Conservation (phyloP, 2,113 vertebrate genomes). For the Candoia aspera region DNA sequence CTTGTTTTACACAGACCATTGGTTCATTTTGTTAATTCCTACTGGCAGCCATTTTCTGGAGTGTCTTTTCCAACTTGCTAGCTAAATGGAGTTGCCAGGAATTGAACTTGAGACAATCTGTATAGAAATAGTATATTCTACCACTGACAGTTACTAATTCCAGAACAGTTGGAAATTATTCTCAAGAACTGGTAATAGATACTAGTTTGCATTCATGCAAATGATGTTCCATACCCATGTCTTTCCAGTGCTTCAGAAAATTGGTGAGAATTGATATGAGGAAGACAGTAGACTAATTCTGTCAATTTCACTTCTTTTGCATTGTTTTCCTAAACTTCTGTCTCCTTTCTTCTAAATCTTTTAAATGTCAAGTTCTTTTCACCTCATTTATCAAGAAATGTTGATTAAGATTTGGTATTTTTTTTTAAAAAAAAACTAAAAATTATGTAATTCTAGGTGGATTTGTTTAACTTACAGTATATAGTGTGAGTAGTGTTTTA, state of each 20-base stretch:
- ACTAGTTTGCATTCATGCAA: background rate
- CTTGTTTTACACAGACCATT: background rate
- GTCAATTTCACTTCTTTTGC: too few relatives aligned
- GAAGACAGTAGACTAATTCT: background rate
- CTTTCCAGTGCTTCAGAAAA: background rate
- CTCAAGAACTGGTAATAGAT: background rate
- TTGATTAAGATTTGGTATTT: too few relatives aligned
- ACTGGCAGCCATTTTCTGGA: background rate
- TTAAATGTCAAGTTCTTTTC: too few relatives aligned
- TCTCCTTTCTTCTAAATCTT: too few relatives aligned
- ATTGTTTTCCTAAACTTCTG: too few relatives aligned
- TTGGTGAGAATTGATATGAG: background rate
- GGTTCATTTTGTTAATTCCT: background rate
- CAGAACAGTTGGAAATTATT: background rate
- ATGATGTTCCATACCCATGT: accelerated
- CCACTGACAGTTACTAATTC: background rate
- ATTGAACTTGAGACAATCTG: background rate
- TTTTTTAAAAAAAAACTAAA: too few relatives aligned
- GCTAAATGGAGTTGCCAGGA: background rate
- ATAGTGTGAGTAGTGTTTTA: background rate
- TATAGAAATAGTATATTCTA: background rate
- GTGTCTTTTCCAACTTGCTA: background rate
- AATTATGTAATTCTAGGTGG: too few relatives aligned
- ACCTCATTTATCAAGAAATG: too few relatives aligned
- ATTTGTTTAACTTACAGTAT: too few relatives aligned